A percentile compares a stretch with the other conserved stretches of the same genome.
These are phyloP conservation scores for Tolypeutes matacus DNA, from an alignment of 2,797 vertebrate species.

Conservation along the genomic window DNA sequence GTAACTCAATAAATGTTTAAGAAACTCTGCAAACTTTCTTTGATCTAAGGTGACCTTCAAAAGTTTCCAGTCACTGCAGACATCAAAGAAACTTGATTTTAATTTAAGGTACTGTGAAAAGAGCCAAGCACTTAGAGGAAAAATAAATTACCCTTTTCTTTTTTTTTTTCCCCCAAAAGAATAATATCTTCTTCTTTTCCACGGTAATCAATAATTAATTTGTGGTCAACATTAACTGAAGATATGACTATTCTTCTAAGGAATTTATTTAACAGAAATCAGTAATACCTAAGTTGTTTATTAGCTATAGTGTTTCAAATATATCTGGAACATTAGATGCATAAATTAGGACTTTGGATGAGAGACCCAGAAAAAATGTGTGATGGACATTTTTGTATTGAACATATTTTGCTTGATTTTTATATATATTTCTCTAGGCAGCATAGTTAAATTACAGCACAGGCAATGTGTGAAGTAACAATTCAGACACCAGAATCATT, in stretches of 20 bases:
- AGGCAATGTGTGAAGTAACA: neutral
- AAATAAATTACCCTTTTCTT: neutral
- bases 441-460: neutral
- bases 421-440: neutral
- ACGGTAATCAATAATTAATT: neutral
- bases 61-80: neutral
- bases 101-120: neutral
- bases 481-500: neutral
- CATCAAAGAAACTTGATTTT: neutral
- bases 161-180: neutral
- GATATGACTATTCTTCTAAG: neutral
- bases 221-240: neutral
- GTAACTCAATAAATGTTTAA: neutral
- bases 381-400: neutral
- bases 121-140: neutral
- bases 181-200: neutral
- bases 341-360: neutral
- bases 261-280: neutral
- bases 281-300: neutral
- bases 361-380: neutral
- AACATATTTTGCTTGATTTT: slow-evolving; percentile 5
- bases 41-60: neutral
- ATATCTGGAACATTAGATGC: neutral
- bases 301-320: neutral
- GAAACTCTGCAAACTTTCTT: neutral